phyloP scores from a whole-genome alignment of 2,113 vertebrate species.

The Otus sunia region DNA sequence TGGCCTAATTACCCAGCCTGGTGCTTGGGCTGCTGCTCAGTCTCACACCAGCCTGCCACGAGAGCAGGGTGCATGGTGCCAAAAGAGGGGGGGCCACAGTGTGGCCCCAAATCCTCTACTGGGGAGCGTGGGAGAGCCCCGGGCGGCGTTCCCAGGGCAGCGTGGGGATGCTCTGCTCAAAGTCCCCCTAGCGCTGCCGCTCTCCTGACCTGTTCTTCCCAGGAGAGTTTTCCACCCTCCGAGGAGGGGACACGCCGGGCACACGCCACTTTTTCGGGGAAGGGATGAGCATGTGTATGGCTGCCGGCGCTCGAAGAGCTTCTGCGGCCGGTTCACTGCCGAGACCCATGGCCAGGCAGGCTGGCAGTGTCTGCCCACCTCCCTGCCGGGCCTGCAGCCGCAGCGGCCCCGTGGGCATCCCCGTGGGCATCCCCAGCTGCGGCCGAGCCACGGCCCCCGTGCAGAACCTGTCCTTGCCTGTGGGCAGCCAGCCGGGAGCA shows the following conservation, averaged over 20 bases:
- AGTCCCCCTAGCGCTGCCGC: background rate
- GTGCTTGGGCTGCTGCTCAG: background rate
- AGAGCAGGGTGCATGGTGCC: background rate
- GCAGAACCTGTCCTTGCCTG: background rate
- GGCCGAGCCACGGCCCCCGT: background rate
- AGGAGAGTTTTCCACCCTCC: background rate
- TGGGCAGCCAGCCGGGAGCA: background rate
- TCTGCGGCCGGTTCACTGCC: rapidly evolving
- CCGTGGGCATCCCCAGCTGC: background rate
- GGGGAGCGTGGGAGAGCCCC: background rate
- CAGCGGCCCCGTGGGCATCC: too few relatives aligned
- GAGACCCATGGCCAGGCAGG: background rate
- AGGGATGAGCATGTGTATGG: background rate
- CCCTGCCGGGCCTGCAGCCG: background rate
- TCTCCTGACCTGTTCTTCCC: background rate
- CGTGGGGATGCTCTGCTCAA: background rate
- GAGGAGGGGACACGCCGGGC: background rate
- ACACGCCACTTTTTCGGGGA: rapidly evolving
- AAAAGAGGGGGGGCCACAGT: background rate
- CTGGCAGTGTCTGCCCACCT: background rate
- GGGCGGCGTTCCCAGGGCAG: rapidly evolving
- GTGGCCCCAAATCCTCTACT: background rate
- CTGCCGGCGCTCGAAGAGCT: background rate
- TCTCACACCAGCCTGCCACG: rapidly evolving
- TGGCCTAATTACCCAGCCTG: background rate